These are phyloP conservation scores for Hypselothyrea guttata DNA, from an alignment of 2,888 invertebrate genomes.

Conservation along the genomic window DNA sequence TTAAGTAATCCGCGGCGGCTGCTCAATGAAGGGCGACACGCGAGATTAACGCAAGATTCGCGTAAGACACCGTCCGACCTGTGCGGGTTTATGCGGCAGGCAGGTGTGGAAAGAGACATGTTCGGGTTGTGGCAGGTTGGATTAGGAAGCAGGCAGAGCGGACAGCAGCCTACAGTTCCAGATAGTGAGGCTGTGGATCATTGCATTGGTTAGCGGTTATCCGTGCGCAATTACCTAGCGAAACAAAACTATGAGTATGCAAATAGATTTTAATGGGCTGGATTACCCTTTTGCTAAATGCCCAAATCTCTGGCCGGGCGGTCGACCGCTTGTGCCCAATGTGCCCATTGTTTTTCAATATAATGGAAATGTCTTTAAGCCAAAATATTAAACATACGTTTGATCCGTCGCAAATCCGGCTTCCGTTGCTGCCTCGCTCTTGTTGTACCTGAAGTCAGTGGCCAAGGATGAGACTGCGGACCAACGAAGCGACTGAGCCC, in stretches of 20 bases:
- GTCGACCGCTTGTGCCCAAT: slow-evolving; percentile 21
- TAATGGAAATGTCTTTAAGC: slow-evolving; percentile 80
- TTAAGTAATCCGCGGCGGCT: slow-evolving; percentile 64
- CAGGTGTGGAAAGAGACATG: slow-evolving; percentile 47
- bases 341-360: slow-evolving; percentile 72
- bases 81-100: slow-evolving; percentile 11
- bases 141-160: background rate
- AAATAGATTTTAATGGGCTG: slow-evolving; percentile 80
- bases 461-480: background rate
- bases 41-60: slow-evolving; percentile 71
- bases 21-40: slow-evolving; percentile 59
- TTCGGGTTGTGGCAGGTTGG: slow-evolving; percentile 34
- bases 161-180: too few relatives aligned
- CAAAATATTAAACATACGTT: slow-evolving; percentile 79
- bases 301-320: slow-evolving; percentile 58
- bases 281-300: slow-evolving; percentile 78
- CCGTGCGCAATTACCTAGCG: slow-evolving; percentile 79
- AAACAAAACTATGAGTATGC: slow-evolving; percentile 77
- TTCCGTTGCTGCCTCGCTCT: slow-evolving; percentile 56
- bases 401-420: slow-evolving; percentile 69
- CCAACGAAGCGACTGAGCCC: slow-evolving; percentile 9
- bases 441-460: slow-evolving; percentile 65
- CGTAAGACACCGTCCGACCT: slow-evolving; percentile 53
- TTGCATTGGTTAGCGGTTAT: slow-evolving; percentile 76
- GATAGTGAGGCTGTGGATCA: slow-evolving; percentile 41